Evolutionary conservation across 2,888 invertebrate species (phyloP).

Genomic region (Peribatodes rhomboidaria): DNA sequence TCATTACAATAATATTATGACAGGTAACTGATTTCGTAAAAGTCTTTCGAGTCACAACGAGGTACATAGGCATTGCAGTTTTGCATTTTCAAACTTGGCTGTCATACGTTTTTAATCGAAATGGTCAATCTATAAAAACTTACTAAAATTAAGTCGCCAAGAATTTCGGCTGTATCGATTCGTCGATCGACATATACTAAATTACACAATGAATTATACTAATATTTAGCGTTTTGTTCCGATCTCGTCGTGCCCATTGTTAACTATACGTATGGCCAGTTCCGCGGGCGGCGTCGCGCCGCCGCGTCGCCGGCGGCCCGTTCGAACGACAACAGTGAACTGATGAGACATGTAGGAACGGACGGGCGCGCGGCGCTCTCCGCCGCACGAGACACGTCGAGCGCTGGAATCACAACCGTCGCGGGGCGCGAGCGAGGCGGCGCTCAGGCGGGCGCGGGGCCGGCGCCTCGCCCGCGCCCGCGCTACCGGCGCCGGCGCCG

Average conservation of each 20-base stretch:
- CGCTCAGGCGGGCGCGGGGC: conserved; percentile 12
- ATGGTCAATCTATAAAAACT: background rate
- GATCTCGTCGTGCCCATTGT: background rate
- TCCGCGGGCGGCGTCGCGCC: background rate
- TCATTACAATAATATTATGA: background rate
- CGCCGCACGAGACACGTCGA: background rate
- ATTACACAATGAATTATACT: background rate
- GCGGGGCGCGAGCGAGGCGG: conserved; percentile 17
- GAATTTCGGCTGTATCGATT: background rate
- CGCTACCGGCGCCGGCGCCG: conserved; percentile 83
- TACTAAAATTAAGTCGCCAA: background rate
- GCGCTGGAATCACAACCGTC: too few species aligned
- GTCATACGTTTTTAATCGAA: background rate
- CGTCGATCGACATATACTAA: background rate
- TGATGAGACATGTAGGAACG: too few species aligned
- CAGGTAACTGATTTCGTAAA: background rate
- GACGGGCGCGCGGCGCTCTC: background rate
- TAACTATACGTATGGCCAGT: background rate
- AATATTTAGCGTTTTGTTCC: background rate
- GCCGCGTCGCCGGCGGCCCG: too few species aligned
- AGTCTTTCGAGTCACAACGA: background rate
- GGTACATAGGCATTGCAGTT: background rate
- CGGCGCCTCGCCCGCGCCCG: too few species aligned
- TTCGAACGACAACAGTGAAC: too few species aligned
- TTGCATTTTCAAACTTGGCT: background rate